These are phyloP conservation scores for Rhyacichthys aspro DNA, from an alignment of 2,797 vertebrate species.

Conservation along the genomic window DNA sequence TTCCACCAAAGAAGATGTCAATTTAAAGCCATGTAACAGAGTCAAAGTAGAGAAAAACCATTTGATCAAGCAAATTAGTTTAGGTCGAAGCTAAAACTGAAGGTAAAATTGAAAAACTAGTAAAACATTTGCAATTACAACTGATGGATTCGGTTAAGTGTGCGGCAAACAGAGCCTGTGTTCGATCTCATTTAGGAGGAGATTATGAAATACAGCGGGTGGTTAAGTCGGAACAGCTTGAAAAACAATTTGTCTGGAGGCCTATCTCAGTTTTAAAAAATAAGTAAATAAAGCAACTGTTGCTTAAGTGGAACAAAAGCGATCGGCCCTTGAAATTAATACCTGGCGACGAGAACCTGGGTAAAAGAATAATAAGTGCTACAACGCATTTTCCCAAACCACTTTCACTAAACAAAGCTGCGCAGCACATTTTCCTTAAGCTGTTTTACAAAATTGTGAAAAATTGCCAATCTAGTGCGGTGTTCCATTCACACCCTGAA, in stretches of 20 bases:
- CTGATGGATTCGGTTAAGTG: conserved; percentile 54
- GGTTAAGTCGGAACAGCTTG: conserved; percentile 60
- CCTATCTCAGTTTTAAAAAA: conserved; percentile 30
- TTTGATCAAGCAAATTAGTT: conserved; percentile 16
- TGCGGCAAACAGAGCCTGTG: conserved; percentile 35
- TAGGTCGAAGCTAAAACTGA: conserved; percentile 31
- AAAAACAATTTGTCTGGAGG: conserved; percentile 55
- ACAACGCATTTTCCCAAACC: conserved; percentile 2
- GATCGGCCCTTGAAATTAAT: conserved; percentile 55
- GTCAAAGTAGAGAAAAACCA: conserved; percentile 11
- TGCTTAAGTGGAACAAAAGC: conserved; percentile 49
- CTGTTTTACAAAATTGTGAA: not conserved
- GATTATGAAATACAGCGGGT: conserved; percentile 63
- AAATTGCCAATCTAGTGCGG: conserved; percentile 5
- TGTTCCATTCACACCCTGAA: conserved; percentile 20
- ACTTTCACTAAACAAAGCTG: conserved; percentile 5
- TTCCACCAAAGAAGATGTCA: conserved; percentile 79
- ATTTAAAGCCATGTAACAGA: conserved; percentile 73
- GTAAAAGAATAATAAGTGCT: conserved; percentile 22
- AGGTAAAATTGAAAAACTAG: conserved; percentile 36
- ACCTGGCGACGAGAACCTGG: conserved; percentile 27
- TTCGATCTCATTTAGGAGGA: conserved; percentile 55
- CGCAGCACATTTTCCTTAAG: not conserved
- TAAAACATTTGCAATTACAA: conserved; percentile 53
- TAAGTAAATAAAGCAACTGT: conserved; percentile 18